Conservation (phyloP, 1,140 invertebrate species). For the Chlorops oryzae region DNA sequence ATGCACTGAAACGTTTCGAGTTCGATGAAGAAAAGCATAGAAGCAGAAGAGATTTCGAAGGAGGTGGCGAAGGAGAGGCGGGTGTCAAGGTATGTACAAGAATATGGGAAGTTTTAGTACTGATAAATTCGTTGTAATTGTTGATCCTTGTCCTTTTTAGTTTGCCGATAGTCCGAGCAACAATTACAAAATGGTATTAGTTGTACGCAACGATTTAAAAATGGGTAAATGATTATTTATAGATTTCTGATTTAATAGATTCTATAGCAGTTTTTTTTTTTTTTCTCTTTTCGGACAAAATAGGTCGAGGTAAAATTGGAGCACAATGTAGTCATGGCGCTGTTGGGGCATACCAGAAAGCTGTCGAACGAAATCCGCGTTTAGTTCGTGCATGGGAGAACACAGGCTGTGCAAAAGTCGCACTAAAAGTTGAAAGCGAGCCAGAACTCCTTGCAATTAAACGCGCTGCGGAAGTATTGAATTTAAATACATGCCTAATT, state of each 20-base stretch:
- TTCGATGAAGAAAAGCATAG: conserved; percentile 22
- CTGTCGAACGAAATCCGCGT: conserved; percentile 56
- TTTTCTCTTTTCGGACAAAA: too few species aligned
- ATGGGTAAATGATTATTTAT: too few species aligned
- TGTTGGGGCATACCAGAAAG: conserved; percentile 68
- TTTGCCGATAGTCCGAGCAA: conserved; percentile 42
- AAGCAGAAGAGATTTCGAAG: conserved; percentile 9
- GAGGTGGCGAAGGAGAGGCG: conserved; percentile 9
- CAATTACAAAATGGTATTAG: conserved; percentile 74
- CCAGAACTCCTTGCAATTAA: conserved; percentile 60
- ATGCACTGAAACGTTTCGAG: conserved; percentile 35
- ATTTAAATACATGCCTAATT: conserved; percentile 68
- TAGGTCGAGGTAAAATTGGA: conserved; percentile 87
- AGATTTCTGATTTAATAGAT: too few species aligned
- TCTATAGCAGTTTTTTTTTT: too few species aligned
- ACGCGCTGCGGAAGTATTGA: conserved; percentile 59
- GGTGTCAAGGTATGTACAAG: too few species aligned
- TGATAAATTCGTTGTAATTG: conserved; percentile 1
- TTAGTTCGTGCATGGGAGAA: conserved; percentile 68
- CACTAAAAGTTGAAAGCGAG: conserved; percentile 66
- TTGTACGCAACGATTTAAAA: conserved; percentile 82
- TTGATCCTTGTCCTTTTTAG: conserved; percentile 11
- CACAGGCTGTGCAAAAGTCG: conserved; percentile 77
- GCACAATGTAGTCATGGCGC: conserved; percentile 90
- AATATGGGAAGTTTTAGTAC: neutral